Base-by-base conservation (phyloP, 1,140 invertebrate genomes). In the Drosophila novamexicana region DNA sequence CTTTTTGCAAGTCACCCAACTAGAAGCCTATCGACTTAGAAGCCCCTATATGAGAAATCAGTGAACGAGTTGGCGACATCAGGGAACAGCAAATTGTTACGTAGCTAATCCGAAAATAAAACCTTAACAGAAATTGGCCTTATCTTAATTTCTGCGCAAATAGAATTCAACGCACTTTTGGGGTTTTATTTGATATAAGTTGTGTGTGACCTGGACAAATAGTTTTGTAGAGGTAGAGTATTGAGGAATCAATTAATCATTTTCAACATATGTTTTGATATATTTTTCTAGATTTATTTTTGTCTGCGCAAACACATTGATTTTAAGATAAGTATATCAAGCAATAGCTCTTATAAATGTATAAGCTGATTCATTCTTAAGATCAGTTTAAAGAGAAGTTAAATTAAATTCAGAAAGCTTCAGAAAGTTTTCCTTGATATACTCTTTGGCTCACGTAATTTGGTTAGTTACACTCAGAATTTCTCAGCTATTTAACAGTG, bases 61-160 rank as follows among this genome's bases (percentile, higher is more conserved):
- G 14, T 7, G 52, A 66, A 18, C 16, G 37, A 69, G 34, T 45
- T 47, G 59, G 16, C 71, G 70, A 68, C 70, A 73, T 61, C 59
- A 39, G 32, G 64, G 40, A 53, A 56, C 56, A 10, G 50, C 50
- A 32, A 34, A 44, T 61, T 47, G 56, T 73, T 56, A 67, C 64
- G 63, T 61, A 73, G 56, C 44, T 66, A 58, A 50, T n/a, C 53
- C 53, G 16, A 54, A 59, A 37, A 29, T 14, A 42, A 34, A 42
- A 39, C 37, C 56, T 10, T 22, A 56, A 9, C 32, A 14, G 45
- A 32, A 39, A 7, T 45, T 45, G 22, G 12, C 59, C 47, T 75
- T 75, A 75, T 75, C 73, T 65, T 16, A 45, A 71, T 71, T 71
- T 71, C 67, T 71, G 65, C 59, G 73, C 61, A 75, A 71, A 75